phyloP scores from a whole-genome alignment of 2,797 vertebrate genomes.

The Tenualosa thibaudeaui region DNA sequence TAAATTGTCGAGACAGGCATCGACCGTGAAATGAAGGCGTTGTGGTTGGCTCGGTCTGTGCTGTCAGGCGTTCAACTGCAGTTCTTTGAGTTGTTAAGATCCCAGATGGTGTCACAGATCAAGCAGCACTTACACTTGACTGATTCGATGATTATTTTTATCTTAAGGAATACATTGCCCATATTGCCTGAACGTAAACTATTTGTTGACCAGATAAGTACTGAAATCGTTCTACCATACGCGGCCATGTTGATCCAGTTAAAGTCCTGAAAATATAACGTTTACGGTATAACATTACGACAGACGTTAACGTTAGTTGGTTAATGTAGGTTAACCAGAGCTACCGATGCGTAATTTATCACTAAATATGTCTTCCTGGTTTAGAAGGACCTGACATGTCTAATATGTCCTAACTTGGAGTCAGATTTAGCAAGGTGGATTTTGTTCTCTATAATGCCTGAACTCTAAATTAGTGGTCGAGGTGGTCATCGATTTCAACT shows the following conservation, averaged over 20 bases:
- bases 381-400: not conserved
- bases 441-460: not conserved
- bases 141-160: not conserved
- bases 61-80: slow-evolving; percentile 22
- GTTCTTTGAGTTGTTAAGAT: slow-evolving; percentile 10
- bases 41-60: not conserved
- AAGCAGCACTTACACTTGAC: not conserved
- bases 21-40: slow-evolving; percentile 9
- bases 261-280: not conserved
- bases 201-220: not conserved
- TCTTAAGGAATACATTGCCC: not conserved
- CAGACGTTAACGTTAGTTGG: not conserved
- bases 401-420: not conserved
- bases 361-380: not conserved
- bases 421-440: slow-evolving; percentile 2
- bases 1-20: slow-evolving; percentile 1
- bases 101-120: slow-evolving; percentile 8
- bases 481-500: not conserved
- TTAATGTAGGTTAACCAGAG: not conserved
- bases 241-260: not conserved
- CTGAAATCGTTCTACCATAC: not conserved
- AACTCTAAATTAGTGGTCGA: not conserved
- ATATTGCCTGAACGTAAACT: not conserved
- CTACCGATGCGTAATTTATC: not conserved
- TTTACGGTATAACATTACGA: not conserved